Conservation (phyloP, 2,888 invertebrate genomes). For the Acleris holmiana region DNA sequence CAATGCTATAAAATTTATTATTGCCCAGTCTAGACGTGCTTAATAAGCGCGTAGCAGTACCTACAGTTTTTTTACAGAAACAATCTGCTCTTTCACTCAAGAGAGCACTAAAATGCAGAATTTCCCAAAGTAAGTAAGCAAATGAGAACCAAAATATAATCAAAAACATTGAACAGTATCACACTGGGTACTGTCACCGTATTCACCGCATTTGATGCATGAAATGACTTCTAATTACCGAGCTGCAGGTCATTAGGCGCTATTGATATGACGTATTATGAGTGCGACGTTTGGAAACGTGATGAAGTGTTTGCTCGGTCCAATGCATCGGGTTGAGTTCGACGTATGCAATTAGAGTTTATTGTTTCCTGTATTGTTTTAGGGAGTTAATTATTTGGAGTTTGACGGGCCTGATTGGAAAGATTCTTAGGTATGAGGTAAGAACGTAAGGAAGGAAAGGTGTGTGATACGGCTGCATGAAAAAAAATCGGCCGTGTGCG, state of each 20-base stretch:
- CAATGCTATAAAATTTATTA: too few species aligned
- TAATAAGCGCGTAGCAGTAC: too few species aligned
- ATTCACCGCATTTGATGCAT: constrained; percentile 54
- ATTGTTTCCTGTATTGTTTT: constrained; percentile 42
- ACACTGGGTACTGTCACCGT: constrained; percentile 47
- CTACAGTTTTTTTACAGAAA: too few species aligned
- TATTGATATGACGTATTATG: constrained; percentile 59
- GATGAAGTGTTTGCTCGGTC: constrained; percentile 47
- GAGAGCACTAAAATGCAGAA: too few species aligned
- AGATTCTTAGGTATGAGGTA: too few species aligned
- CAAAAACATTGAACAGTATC: constrained; percentile 9
- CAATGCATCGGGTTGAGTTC: constrained; percentile 47
- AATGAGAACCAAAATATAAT: background rate
- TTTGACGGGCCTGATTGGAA: too few species aligned
- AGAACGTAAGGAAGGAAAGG: too few species aligned
- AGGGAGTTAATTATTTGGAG: constrained; percentile 1
- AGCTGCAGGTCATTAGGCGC: constrained; percentile 58
- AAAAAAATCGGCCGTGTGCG: too few species aligned
- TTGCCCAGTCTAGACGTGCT: too few species aligned
- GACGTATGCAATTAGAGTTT: constrained; percentile 45
- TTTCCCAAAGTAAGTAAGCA: background rate
- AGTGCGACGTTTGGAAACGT: constrained; percentile 34
- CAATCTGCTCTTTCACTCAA: too few species aligned
- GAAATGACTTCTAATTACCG: constrained; percentile 64
- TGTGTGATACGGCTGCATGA: too few species aligned